Conservation (phyloP, 1,140 invertebrate genomes). For the Stenopsyche tienmushanensis region DNA sequence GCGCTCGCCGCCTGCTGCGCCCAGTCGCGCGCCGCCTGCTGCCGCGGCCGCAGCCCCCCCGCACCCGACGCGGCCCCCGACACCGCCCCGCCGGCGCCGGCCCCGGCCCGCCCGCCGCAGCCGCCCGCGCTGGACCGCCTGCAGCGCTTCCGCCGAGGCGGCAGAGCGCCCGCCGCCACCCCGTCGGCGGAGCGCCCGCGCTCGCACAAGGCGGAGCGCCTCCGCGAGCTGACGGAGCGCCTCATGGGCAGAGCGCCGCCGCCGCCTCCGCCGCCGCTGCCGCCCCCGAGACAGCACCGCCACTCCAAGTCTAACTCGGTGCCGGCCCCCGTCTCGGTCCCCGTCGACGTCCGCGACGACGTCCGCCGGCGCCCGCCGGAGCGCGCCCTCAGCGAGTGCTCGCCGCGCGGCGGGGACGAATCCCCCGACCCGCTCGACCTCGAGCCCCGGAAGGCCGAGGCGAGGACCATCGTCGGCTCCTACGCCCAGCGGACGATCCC, state of each 20-base stretch:
- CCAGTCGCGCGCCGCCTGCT: conserved; percentile 36
- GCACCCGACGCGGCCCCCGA: conserved; percentile 55
- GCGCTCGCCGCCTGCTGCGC: conserved; percentile 33
- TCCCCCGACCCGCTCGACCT: conserved; percentile 51
- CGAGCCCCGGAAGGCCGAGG: conserved; percentile 56
- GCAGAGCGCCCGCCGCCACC: conserved; percentile 56
- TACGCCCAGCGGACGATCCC: conserved; percentile 63
- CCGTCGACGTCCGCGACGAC: too few species aligned
- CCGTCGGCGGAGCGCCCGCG: conserved; percentile 53
- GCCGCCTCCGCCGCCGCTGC: conserved; percentile 44
- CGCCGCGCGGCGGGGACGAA: conserved; percentile 43
- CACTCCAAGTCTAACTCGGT: conserved; percentile 42
- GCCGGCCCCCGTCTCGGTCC: conserved; percentile 48
- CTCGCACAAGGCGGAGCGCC: conserved; percentile 67
- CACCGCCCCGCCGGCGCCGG: conserved; percentile 46
- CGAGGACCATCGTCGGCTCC: conserved; percentile 58
- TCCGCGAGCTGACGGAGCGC: conserved; percentile 75
- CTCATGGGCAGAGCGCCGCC: conserved; percentile 58
- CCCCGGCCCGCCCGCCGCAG: conserved; percentile 34
- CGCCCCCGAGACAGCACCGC: conserved; percentile 46
- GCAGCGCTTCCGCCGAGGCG: conserved; percentile 73
- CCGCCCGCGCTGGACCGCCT: conserved; percentile 72
- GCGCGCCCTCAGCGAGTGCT: conserved; percentile 46
- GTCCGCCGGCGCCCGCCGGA: conserved; percentile 47
- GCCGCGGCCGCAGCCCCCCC: conserved; percentile 54